phyloP scores from a whole-genome alignment of 2,888 invertebrate species.

The Hyposoter dolosus region DNA sequence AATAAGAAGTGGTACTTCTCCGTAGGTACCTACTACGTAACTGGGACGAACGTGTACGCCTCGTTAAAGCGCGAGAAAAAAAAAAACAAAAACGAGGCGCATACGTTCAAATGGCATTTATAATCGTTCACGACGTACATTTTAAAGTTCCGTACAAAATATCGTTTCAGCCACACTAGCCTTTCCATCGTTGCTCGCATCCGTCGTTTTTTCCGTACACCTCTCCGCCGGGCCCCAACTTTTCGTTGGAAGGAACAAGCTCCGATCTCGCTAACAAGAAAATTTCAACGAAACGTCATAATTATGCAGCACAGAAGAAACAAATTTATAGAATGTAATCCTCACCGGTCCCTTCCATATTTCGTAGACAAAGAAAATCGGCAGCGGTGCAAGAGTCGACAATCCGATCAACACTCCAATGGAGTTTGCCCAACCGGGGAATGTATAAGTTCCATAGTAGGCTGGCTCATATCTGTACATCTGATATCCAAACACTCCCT shows the following conservation, averaged over 20 bases:
- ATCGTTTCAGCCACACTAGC: constrained; percentile 44
- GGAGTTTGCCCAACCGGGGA: constrained; percentile 90
- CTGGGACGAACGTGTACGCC: not conserved
- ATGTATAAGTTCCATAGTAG: constrained; percentile 88
- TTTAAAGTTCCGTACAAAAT: constrained; percentile 54
- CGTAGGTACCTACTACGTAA: constrained; percentile 8
- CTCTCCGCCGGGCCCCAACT: constrained; percentile 76
- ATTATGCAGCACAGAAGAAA: not conserved
- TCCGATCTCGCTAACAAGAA: constrained; percentile 75
- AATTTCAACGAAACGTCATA: constrained; percentile 29
- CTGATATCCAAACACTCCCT: constrained; percentile 91
- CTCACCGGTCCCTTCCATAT: constrained; percentile 84
- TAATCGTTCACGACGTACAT: not conserved
- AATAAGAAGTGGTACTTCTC: constrained; percentile 25
- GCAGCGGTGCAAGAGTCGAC: constrained; percentile 89
- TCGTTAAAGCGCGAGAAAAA: not conserved
- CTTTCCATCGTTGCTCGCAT: constrained; percentile 58
- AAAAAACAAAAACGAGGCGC: constrained; percentile 14
- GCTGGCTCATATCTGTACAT: constrained; percentile 89
- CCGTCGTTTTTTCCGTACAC: constrained; percentile 35
- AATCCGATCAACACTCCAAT: constrained; percentile 91
- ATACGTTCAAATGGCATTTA: not conserved
- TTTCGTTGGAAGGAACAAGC: constrained; percentile 74
- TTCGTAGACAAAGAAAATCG: constrained; percentile 87
- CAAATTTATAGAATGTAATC: constrained; percentile 37